Conservation (phyloP, 2,797 vertebrate species). For the Prionace glauca region DNA sequence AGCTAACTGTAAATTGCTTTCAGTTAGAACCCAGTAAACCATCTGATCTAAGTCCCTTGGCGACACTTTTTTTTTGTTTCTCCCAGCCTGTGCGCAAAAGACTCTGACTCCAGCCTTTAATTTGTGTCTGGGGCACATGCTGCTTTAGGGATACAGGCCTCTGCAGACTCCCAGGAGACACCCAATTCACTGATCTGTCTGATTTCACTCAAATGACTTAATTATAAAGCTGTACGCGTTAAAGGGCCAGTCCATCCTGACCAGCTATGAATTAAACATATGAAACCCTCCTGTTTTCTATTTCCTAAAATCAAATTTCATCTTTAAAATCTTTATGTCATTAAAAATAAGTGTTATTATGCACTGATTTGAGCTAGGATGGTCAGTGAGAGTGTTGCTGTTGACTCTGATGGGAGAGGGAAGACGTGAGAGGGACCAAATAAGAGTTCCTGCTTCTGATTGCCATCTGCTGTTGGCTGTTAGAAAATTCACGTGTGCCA, state of each 20-base stretch:
- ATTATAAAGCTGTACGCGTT: conserved; percentile 25
- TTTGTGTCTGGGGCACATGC: conserved; percentile 21
- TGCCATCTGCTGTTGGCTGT: background rate
- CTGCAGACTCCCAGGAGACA: conserved; percentile 7
- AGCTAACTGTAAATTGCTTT: conserved; percentile 6
- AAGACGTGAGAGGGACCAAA: background rate
- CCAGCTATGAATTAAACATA: conserved; percentile 15
- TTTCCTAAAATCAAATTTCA: background rate
- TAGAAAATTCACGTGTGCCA: background rate
- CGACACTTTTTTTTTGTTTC: background rate
- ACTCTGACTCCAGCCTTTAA: conserved; percentile 2
- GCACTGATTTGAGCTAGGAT: background rate
- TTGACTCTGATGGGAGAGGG: background rate
- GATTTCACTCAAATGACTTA: conserved; percentile 34
- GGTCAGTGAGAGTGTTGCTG: background rate
- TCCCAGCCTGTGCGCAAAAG: background rate
- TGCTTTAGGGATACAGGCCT: background rate
- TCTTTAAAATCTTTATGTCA: background rate
- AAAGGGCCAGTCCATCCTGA: background rate
- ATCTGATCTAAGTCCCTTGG: background rate
- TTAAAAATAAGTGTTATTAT: background rate
- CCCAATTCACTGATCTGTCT: conserved; percentile 33
- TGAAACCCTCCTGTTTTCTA: background rate
- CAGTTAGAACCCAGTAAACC: background rate
- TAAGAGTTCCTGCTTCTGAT: background rate